Base-by-base conservation (phyloP, 1,140 invertebrate genomes). In the Apis dorsata region DNA sequence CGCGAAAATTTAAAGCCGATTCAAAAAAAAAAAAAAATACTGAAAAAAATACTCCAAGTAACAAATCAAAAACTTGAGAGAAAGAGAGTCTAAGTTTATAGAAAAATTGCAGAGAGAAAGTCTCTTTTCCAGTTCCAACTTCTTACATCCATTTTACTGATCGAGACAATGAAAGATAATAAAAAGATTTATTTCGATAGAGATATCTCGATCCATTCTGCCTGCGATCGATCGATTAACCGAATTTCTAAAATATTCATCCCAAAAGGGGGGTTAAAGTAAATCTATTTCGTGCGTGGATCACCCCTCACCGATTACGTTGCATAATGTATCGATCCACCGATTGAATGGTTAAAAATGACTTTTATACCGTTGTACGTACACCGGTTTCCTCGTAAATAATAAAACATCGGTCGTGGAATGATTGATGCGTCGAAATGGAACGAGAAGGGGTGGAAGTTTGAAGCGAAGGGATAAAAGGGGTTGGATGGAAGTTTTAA, bases 241-340 rank as follows among this genome's bases (percentile, higher is more conserved):
- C 63, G 17, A n/a, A 10, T 53, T 60, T 51, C 5, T 81, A 10
- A 81, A 81, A 76, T 68, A 81, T 76, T 81, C 34, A 76, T 19
- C 44, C 19, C 17, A 44, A 44, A 44, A 24, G 24, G n/a, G 11
- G n/a, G 11, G 5, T 44, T 21, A 51, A 81, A 68, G 59, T 59
- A 75, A 68, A 76, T 65, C 44, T 17, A 66, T 66, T 51, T 5
- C 19, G 8, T 21, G 21, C 11, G 34, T 8, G 24, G n/a, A 9
- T 34, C 13, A 21, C 11, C 62, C 13, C n/a, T 21, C 10, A 34
- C 28, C 8, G 72, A 75, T 76, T 51, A 57, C 55, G 1, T 1
- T 9, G 34, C 28, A 81, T 81, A 81, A 81, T 81, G 28, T 21
- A 10, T 11, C 9, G 55, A 15, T 34, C 28, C 15, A 15, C 24